Conservation (phyloP, 2,113 vertebrate genomes). For the Tachysurus vachellii region DNA sequence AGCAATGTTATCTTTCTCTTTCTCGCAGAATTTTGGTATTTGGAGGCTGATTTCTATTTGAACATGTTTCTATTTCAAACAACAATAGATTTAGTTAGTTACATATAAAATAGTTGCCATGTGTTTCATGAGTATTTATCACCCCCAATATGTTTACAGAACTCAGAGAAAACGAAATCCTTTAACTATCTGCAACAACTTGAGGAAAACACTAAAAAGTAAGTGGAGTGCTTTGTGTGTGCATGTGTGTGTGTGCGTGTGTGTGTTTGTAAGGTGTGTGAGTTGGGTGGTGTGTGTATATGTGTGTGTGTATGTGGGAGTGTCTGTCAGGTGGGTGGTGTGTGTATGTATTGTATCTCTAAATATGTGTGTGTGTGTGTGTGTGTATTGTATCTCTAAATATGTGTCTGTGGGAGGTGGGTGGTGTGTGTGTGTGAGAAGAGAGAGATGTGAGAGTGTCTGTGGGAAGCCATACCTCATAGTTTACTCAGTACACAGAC, state of each 20-base stretch:
- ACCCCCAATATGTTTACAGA: constrained; percentile 73
- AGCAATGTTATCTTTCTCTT: not conserved
- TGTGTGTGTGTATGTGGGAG: too few relatives aligned
- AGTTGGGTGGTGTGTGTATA: constrained; percentile 42
- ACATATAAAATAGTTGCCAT: not conserved
- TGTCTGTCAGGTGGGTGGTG: constrained; percentile 32
- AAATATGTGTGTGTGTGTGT: too few relatives aligned
- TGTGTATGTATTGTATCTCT: too few relatives aligned
- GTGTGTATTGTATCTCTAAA: too few relatives aligned
- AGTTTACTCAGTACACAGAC: not conserved
- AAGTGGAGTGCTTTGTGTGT: constrained; percentile 60
- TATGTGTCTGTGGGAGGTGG: not conserved
- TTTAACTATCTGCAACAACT: constrained; percentile 73
- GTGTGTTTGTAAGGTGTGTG: not conserved
- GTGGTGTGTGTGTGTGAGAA: not conserved
- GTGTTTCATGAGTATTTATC: not conserved
- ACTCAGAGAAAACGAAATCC: constrained; percentile 68
- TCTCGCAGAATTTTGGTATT: not conserved
- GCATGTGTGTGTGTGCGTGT: constrained; percentile 21
- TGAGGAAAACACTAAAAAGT: constrained; percentile 88
- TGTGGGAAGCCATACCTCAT: constrained; percentile 55
- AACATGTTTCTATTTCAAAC: too few relatives aligned
- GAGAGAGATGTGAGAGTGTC: constrained; percentile 1
- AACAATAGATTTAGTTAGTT: not conserved
- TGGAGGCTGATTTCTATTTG: not conserved